phyloP scores from a whole-genome alignment of 2,888 invertebrate genomes.

The Lacanobia oleracea region DNA sequence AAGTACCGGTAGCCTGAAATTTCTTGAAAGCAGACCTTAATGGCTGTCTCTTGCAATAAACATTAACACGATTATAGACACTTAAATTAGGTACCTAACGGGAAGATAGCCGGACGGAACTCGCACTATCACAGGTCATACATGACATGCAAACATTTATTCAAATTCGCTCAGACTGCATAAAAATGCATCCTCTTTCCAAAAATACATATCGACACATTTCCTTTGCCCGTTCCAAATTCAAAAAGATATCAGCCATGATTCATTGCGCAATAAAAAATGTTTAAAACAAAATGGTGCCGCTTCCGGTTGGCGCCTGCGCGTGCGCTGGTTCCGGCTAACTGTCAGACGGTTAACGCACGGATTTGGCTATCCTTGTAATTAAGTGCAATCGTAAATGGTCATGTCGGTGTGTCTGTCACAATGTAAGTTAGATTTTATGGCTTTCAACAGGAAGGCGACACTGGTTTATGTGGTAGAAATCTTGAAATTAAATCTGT shows the following conservation, averaged over 20 bases:
- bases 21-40: neutral
- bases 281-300: conserved; percentile 70
- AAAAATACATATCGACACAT: conserved; percentile 32
- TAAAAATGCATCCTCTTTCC: conserved; percentile 26
- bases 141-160: conserved; percentile 12
- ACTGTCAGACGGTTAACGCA: conserved; percentile 61
- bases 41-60: neutral
- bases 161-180: conserved; percentile 23
- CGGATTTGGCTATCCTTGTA: conserved; percentile 59
- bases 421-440: conserved; percentile 30
- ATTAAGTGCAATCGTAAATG: conserved; percentile 62
- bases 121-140: neutral
- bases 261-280: conserved; percentile 71
- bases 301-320: conserved; percentile 78
- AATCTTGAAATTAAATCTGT: conserved; percentile 39
- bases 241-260: conserved; percentile 56
- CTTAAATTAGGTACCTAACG: neutral
- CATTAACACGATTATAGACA: conserved; percentile 1
- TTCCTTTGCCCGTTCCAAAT: conserved; percentile 33
- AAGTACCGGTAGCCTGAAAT: no score
- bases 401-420: conserved; percentile 44
- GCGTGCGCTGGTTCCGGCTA: conserved; percentile 67
- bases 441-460: conserved; percentile 41
- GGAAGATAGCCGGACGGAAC: neutral
- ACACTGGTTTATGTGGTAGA: conserved; percentile 8